Base-by-base conservation (phyloP, 1,140 invertebrate species). In the Heliconius melpomene region DNA sequence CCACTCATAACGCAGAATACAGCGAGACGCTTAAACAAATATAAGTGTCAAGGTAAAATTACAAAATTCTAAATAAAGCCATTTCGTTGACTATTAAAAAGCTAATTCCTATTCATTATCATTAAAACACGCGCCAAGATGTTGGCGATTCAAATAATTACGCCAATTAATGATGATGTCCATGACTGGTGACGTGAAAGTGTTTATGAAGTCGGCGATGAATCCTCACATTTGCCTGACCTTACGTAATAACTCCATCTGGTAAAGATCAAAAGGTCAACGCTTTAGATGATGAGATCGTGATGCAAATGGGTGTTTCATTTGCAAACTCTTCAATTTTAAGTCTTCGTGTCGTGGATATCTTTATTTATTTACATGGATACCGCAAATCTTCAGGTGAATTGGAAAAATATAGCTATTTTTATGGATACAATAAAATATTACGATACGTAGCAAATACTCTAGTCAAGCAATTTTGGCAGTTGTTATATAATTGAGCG, bases 191-290 rank as follows among this genome's bases (percentile, higher is more conserved):
- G 84, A 85, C 82, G 87, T 86, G 89, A 92, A 89, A 92, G 88
- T 90, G 90, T 92, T 89, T 90, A 87, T 85, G 87, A 89, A 89
- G 80, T 54, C 52, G 73, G 77, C 77, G 76, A 84, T 84, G 86
- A 88, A 92, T 91, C 90, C 85, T 89, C 88, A 79, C 80, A 89
- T 90, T 90, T 87, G 86, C 88, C 87, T 87, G 83, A 74, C 75
- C 74, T 92, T 91, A 83, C 87, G 90, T 87, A 92, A 92, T 82
- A 85, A 83, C 88, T 88, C 87, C 86, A 88, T 90, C 83, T 85
- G 77, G 80, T 79, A 87, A 90, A 89, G 89, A 86, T 87, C 91
- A 90, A 84, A 71, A 83, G 91, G 89, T 90, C 87, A 86, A 74
- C 78, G 80, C 81, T 75, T 79, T 52, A 80, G 82, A 83, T 86